A percentile compares a stretch with the other conserved stretches of the same genome.
Conservation (phyloP, 1,140 invertebrate genomes). For the Rhopalosiphum maidis region DNA sequence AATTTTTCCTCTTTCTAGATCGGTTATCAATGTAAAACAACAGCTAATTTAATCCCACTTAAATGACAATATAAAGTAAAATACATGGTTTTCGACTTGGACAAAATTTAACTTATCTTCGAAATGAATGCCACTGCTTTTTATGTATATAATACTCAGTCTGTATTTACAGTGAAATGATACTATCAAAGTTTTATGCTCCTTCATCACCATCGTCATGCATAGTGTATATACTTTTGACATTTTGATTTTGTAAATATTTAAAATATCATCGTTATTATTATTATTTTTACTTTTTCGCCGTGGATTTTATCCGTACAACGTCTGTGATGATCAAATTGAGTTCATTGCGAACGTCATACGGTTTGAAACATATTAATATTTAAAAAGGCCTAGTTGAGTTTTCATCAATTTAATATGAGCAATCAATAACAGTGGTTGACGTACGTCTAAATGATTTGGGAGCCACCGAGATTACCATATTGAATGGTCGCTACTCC, state of each 20-base stretch:
- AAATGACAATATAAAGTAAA: not conserved
- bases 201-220: not conserved
- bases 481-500: not conserved
- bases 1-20: not conserved
- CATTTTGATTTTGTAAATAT: not conserved
- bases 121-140: not conserved
- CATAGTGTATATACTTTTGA: not conserved
- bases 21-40: not conserved
- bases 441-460: not conserved
- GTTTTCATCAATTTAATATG: conserved; percentile 29
- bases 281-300: not conserved
- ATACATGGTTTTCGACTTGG: not conserved
- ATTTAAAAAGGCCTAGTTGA: not conserved
- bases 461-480: not conserved
- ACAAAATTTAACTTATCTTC: not conserved
- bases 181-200: not conserved
- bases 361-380: not conserved
- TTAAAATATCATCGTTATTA: not conserved
- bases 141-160: not conserved
- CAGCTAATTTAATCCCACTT: not conserved
- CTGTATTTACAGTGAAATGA: not conserved
- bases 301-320: not conserved
- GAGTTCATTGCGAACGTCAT: not conserved
- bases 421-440: conserved; percentile 30
- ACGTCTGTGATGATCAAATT: not conserved